Base-by-base conservation (phyloP, 2,888 invertebrate species). In the Trachelus troglodyta region DNA sequence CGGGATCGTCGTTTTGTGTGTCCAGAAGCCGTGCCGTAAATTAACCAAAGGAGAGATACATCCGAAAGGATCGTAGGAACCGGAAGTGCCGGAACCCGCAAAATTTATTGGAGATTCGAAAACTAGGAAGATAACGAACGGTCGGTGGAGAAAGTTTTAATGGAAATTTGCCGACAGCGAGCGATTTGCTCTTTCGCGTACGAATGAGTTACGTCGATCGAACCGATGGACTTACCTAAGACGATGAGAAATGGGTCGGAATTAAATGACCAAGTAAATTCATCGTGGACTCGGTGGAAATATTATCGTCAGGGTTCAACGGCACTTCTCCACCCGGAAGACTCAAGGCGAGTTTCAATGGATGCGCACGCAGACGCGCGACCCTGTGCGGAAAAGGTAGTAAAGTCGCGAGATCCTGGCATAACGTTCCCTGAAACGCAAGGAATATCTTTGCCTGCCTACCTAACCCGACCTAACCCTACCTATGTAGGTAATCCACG, bases 331-430 rank as follows among this genome's bases (percentile, higher is more conserved):
- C 1, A 23, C 40, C 40, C 40, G 40, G 40, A 56, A 56, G 40
- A 23, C 40, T 56, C 23, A 56, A 56, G 23, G 2, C 40, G 40
- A 23, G 23, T 56, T 56, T 56, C 40, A 56, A 56, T 23, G 23
- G 40, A 56, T 23, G 40, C 23, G 23, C 23, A 23, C 40, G 40
- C 6, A 23, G 6, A 23, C 40, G 40, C 15, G 40, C 40, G 40
- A 23, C 23, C 40, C 15, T 6, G 40, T 6, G 23, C 15, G 40
- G 9, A 56, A 56, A 23, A 56, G 40, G 1, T 23, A 56, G 40
- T 56, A 56, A 56, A 56, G 40, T 75, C 78, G 77, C 77, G 69
- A 76, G 80, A 78, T 76, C 80, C 82, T 79, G 82, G 82, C 81
- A 79, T 78, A 82, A 79, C 81, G 79, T 82, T 82, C 79, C 79